Conservation (phyloP, 1,140 invertebrate species). For the Drosophila quadrilineata region DNA sequence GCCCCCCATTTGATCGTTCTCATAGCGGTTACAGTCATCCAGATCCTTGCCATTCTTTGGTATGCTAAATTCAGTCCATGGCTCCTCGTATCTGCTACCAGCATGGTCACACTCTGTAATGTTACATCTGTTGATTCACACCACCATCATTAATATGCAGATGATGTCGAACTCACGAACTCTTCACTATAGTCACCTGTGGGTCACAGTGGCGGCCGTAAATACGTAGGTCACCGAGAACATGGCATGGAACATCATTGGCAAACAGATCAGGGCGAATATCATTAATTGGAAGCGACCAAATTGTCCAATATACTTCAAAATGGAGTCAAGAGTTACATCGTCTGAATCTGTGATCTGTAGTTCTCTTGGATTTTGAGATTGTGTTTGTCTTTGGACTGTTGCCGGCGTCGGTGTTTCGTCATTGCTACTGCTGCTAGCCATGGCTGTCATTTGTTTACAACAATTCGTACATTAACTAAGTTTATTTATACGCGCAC, state of each 20-base stretch:
- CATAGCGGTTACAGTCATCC: constrained; percentile 82
- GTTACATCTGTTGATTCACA: constrained; percentile 83
- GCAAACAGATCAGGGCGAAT: constrained; percentile 82
- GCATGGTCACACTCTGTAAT: constrained; percentile 84
- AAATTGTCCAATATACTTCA: constrained; percentile 83
- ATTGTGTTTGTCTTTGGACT: constrained; percentile 13
- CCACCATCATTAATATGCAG: neutral
- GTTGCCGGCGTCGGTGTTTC: constrained; percentile 28
- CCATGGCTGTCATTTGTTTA: constrained; percentile 49
- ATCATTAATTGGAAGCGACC: constrained; percentile 84
- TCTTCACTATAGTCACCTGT: constrained; percentile 81
- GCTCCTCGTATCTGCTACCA: constrained; percentile 79
- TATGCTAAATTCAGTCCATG: constrained; percentile 83
- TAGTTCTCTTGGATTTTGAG: neutral
- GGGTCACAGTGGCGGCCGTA: constrained; percentile 83
- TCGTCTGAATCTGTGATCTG: constrained; percentile 69
- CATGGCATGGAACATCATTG: constrained; percentile 83
- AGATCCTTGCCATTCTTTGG: constrained; percentile 80
- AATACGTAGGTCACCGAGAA: constrained; percentile 84
- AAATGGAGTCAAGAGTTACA: constrained; percentile 72
- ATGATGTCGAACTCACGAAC: constrained; percentile 1
- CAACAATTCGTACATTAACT: constrained; percentile 13
- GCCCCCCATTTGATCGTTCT: constrained; percentile 33
- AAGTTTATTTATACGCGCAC: constrained; percentile 36
- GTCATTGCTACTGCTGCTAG: neutral